Percentiles rank a stretch among this genome's conserved stretches.
Conservation (phyloP, 2,113 vertebrate species). For the Corythaeola cristata region DNA sequence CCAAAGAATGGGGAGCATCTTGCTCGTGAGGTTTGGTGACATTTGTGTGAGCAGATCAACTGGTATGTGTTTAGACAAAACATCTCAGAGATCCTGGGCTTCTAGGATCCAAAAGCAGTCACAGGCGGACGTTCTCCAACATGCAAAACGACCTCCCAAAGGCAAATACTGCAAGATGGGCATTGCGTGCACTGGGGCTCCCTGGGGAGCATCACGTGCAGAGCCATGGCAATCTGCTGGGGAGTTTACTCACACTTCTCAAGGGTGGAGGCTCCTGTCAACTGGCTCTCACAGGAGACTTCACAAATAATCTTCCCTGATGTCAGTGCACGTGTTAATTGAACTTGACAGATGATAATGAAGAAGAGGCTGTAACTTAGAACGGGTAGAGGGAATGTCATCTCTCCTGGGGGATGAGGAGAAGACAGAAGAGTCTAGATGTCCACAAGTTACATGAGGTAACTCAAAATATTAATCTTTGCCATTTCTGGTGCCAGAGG, state of each 20-base stretch:
- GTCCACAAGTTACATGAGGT: background rate
- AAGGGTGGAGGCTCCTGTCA: background rate
- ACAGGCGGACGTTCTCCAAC: background rate
- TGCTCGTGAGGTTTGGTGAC: background rate
- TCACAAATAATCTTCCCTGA: background rate
- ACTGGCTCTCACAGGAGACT: background rate
- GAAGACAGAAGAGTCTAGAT: background rate
- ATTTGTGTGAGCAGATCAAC: background rate
- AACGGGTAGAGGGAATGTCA: background rate
- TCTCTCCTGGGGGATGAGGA: background rate
- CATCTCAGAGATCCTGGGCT: background rate
- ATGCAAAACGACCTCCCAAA: background rate
- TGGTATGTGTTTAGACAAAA: no score
- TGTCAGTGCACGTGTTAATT: conserved; percentile 18
- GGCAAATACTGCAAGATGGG: background rate
- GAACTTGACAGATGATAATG: conserved; percentile 30
- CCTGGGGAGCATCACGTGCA: background rate
- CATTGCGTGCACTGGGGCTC: background rate
- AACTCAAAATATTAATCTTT: background rate
- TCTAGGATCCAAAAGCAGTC: background rate
- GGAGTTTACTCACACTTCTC: background rate
- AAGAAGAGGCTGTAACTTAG: background rate
- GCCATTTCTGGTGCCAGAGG: background rate
- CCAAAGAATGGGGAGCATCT: background rate
- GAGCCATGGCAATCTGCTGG: background rate